Percentiles rank a stretch among this genome's conserved stretches.
Conservation (phyloP, 23 tunicate genomes). For the Diplosoma virens region DNA sequence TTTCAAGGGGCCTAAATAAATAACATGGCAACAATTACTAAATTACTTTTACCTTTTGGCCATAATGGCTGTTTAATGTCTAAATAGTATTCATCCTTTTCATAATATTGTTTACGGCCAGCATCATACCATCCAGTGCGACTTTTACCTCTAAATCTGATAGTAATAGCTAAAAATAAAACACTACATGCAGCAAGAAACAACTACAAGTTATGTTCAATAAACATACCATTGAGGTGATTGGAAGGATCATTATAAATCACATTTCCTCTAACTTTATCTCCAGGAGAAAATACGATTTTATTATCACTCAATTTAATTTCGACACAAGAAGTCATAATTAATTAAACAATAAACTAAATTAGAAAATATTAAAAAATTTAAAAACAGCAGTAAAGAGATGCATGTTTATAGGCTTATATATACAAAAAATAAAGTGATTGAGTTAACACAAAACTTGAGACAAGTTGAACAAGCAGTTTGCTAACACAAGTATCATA, state of each 20-base stretch:
- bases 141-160: conserved; percentile 33
- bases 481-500: no score
- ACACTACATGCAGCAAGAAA: neutral
- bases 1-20: no score
- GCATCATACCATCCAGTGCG: conserved; percentile 31
- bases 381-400: no score
- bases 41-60: neutral
- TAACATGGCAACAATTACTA: no score
- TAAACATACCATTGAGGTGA: neutral
- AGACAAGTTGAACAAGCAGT: no score
- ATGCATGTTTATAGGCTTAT: no score
- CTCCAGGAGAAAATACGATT: neutral
- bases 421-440: no score
- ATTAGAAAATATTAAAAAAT: neutral
- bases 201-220: neutral
- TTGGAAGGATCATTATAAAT: neutral
- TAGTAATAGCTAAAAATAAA: conserved; percentile 10
- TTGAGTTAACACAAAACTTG: no score
- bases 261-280: conserved; percentile 4
- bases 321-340: neutral
- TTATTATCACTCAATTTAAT: neutral
- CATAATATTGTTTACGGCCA: neutral
- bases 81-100: conserved; percentile 10
- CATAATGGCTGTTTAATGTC: conserved; percentile 8
- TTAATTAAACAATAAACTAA: neutral